Evolutionary conservation across 2,888 invertebrate genomes (phyloP).

Genomic region (Oscheius onirici): DNA sequence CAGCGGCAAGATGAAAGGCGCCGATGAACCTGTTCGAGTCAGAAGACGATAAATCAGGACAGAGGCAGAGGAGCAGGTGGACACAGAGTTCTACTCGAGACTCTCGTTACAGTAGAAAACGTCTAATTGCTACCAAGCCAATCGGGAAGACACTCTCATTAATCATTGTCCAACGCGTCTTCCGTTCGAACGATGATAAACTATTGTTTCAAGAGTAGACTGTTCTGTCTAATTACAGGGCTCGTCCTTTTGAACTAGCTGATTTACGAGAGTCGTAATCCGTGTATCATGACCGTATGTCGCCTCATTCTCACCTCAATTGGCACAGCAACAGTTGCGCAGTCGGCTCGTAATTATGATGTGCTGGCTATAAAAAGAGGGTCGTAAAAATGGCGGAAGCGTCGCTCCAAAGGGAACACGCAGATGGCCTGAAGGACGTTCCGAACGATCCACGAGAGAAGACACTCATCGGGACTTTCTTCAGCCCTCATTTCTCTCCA

Average conservation of each 20-base stretch:
- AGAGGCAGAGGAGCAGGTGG: slow-evolving; percentile 17
- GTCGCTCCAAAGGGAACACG: slow-evolving; percentile 24
- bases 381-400: slow-evolving; percentile 33
- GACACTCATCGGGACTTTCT: background rate
- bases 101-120: background rate
- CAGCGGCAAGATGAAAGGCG: slow-evolving; percentile 31
- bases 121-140: slow-evolving; percentile 9
- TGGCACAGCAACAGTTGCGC: slow-evolving; percentile 27
- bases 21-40: slow-evolving; percentile 34
- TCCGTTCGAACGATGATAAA: background rate
- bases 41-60: slow-evolving; percentile 32
- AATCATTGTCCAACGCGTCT: no score
- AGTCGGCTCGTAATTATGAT: slow-evolving; percentile 34
- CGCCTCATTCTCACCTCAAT: background rate
- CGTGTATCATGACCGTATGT: slow-evolving; percentile 1
- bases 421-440: slow-evolving; percentile 28
- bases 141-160: slow-evolving; percentile 3
- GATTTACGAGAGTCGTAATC: slow-evolving; percentile 6
- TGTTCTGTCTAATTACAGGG: background rate
- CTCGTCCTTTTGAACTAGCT: slow-evolving; percentile 1
- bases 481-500: background rate
- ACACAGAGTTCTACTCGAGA: background rate
- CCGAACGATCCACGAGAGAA: background rate
- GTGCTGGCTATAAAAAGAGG: slow-evolving; percentile 26
- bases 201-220: background rate